Percentiles rank a stretch among this genome's conserved stretches.
Conservation (phyloP, 2,888 invertebrate species). For the Oligia strigilis region DNA sequence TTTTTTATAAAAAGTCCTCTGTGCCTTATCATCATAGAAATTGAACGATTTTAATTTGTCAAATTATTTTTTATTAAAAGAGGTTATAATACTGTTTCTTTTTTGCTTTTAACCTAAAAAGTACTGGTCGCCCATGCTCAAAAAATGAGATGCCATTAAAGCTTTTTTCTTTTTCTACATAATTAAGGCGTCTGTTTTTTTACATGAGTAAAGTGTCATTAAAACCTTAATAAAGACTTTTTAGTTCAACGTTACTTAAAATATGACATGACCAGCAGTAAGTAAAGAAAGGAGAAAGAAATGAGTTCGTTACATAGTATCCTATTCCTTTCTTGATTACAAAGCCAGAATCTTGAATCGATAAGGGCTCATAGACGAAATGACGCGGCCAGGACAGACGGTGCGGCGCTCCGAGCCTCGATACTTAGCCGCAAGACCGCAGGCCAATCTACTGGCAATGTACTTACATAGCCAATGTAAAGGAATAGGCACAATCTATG, state of each 20-base stretch:
- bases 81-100: not conserved
- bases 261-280: not conserved
- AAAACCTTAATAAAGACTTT: not conserved
- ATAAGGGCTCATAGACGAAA: slow-evolving; percentile 56
- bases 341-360: slow-evolving; percentile 51
- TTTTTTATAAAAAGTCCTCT: too few relatives aligned
- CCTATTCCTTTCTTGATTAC: slow-evolving; percentile 37
- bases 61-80: not conserved
- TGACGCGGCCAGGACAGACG: slow-evolving; percentile 56
- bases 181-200: not conserved
- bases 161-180: not conserved
- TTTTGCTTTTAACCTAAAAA: not conserved
- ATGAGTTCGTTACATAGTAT: not conserved
- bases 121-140: not conserved
- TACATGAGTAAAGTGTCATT: not conserved
- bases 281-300: not conserved
- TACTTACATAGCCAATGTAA: slow-evolving; percentile 45
- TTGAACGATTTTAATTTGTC: not conserved
- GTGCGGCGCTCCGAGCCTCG: slow-evolving; percentile 56
- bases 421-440: slow-evolving; percentile 53
- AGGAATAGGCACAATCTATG: slow-evolving; percentile 23
- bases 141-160: slow-evolving; percentile 4
- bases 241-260: not conserved
- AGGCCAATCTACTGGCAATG: slow-evolving; percentile 50
- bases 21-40: not conserved